Percentiles rank a stretch among this genome's conserved stretches.
Evolutionary conservation across 2,888 invertebrate species (phyloP).

Genomic region (Xylota sylvarum): DNA sequence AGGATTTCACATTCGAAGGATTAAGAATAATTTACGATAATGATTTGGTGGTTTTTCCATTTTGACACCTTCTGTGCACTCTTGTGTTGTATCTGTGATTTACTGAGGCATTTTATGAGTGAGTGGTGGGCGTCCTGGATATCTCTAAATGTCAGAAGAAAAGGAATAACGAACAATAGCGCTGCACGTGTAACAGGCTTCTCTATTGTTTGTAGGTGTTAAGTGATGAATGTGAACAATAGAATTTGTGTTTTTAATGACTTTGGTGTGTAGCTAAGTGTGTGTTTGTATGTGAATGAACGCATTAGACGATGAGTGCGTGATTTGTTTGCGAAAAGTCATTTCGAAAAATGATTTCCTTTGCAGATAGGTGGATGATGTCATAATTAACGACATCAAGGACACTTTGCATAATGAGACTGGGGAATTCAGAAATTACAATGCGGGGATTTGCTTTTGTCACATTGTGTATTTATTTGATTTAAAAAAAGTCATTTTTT

Average conservation of each 20-base stretch:
- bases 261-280: background rate
- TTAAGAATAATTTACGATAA: conserved; percentile 63
- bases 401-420: conserved; percentile 5
- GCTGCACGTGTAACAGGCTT: conserved; percentile 27
- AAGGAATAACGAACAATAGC: background rate
- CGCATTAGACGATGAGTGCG: conserved; percentile 30
- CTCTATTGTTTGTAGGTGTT: conserved; percentile 51
- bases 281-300: background rate
- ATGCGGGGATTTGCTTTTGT: background rate
- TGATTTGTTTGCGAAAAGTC: conserved; percentile 21
- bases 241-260: conserved; percentile 44
- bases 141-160: conserved; percentile 8
- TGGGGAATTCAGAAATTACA: background rate
- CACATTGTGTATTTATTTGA: background rate
- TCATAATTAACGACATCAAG: conserved; percentile 40
- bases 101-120: background rate
- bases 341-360: conserved; percentile 29
- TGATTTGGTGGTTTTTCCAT: conserved; percentile 64
- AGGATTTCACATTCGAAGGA: conserved; percentile 17
- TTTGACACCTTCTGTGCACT: conserved; percentile 66
- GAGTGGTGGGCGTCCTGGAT: background rate
- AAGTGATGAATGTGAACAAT: conserved; percentile 52
- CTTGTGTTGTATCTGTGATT: background rate
- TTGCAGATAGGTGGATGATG: background rate
- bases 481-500: background rate